Evolutionary conservation across 2,113 vertebrate genomes (phyloP), one percentile per base, ranked within the genome.

Genomic region (Dolichotis patagonum): DNA sequence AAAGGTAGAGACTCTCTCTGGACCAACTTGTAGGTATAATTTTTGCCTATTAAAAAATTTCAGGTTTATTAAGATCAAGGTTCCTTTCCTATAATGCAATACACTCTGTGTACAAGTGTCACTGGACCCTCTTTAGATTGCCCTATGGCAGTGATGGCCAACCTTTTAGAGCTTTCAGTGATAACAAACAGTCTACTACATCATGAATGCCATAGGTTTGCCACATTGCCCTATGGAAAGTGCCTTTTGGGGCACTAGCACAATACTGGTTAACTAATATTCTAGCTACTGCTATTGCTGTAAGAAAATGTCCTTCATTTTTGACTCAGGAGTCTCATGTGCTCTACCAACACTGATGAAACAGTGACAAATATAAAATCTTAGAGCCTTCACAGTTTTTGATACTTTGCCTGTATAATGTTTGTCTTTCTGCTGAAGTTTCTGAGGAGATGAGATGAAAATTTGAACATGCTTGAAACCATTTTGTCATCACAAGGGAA

Each of bases 341-440:
- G 77, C 92, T 94, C 62, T 88, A 41, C 17, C 11, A 88, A 77
- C 58, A 65, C 22, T 81, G 54, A 81, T 28, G 17, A 85, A 91
- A 52, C 60, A 20, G 6, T 87, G 41, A 71, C 26, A 91, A 58
- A 63, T n/a, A 22, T 75, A 69, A 85, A 91, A 62, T 75, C 62
- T 80, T 41, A 96, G 73, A 69, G 19, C 65, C 17, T 88, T 84
- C 49, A 78, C n/a, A 83, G 73, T 60, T 63, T 65, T 95, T 96
- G 81, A 95, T 22, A 41, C 49, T 67, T 88, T 56, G 49, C 32
- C 52, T 67, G 12, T 84, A 52, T 52, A 54, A 81, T 20, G 58
- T 62, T 63, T 88, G 54, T 54, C 67, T 95, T 85, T 91, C 67
- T 87, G 62, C 30, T 87, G 63, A 88, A 52, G 56, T 96, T 90